Conservation (phyloP, 1,140 invertebrate species). For the Calycopis cecrops region DNA sequence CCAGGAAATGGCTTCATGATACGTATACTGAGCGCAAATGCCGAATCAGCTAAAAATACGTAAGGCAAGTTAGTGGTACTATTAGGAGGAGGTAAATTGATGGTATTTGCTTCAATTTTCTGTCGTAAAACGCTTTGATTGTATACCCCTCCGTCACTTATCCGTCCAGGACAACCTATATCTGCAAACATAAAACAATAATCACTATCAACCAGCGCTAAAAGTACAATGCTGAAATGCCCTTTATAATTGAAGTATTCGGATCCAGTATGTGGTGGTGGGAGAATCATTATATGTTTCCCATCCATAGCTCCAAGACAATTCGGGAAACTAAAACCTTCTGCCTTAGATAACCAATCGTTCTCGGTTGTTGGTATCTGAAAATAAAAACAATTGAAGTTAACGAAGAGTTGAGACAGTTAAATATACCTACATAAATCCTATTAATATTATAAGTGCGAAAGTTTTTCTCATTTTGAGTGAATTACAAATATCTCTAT, state of each 20-base stretch:
- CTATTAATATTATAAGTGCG: too few relatives aligned
- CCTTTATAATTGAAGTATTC: conserved; percentile 75
- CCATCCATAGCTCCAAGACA: too few relatives aligned
- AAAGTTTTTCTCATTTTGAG: conserved; percentile 10
- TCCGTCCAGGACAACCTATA: conserved; percentile 58
- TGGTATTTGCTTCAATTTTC: too few relatives aligned
- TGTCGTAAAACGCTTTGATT: conserved; percentile 31
- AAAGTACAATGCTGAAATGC: conserved; percentile 69
- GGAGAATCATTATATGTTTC: conserved; percentile 67
- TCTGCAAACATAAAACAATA: conserved; percentile 68
- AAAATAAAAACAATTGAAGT: conserved; percentile 6
- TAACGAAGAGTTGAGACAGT: conserved; percentile 12
- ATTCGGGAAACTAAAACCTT: conserved; percentile 48
- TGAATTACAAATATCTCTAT: conserved; percentile 12
- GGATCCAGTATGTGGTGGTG: conserved; percentile 51
- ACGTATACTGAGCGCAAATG: conserved; percentile 61
- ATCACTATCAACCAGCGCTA: conserved; percentile 68
- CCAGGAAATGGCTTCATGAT: conserved; percentile 68
- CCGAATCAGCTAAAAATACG: conserved; percentile 72
- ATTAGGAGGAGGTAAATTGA: too few relatives aligned
- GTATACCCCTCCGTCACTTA: conserved; percentile 54
- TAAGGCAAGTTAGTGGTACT: too few relatives aligned
- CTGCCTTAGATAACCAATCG: conserved; percentile 31
- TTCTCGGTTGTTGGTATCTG: too few relatives aligned
- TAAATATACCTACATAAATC: too few relatives aligned